Evolutionary conservation across 1,140 invertebrate genomes (phyloP).

Genomic region (Drosophila ananassae): DNA sequence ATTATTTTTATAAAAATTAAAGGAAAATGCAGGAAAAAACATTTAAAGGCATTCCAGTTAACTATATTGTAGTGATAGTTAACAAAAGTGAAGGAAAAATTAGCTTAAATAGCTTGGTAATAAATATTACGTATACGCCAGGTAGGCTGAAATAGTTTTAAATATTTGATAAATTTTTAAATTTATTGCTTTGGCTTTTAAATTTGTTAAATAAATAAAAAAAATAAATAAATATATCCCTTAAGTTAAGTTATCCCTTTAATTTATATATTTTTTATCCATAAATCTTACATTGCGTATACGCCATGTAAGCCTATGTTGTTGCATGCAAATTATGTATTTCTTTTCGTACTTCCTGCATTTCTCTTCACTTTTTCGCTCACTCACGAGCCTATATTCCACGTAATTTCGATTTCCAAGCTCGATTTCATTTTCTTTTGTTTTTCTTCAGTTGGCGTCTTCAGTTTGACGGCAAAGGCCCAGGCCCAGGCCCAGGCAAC

Average conservation of each 20-base stretch:
- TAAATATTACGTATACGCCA: constrained; percentile 22
- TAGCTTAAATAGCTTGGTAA: background rate
- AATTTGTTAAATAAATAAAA: too few relatives aligned
- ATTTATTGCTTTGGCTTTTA: too few relatives aligned
- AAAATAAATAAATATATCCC: too few relatives aligned
- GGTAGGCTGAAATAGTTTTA: background rate
- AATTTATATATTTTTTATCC: too few relatives aligned
- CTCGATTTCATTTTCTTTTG: constrained; percentile 47
- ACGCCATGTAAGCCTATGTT: background rate
- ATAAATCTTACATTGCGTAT: constrained; percentile 9
- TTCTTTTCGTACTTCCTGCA: background rate
- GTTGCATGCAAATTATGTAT: background rate
- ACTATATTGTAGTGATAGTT: background rate
- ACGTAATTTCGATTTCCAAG: constrained; percentile 30
- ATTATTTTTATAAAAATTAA: constrained; percentile 24
- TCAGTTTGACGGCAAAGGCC: constrained; percentile 28
- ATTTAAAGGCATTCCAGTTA: background rate
- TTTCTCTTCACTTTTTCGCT: constrained; percentile 13
- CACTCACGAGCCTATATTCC: constrained; percentile 16
- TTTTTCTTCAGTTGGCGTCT: constrained; percentile 20
- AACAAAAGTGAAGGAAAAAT: background rate
- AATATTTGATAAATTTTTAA: too few relatives aligned
- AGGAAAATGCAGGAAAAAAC: background rate
- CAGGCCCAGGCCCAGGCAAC: constrained; percentile 8
- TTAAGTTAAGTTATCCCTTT: too few relatives aligned